phyloP scores from a whole-genome alignment of 2,888 invertebrate species.

The Sphaerophoria taeniata region DNA sequence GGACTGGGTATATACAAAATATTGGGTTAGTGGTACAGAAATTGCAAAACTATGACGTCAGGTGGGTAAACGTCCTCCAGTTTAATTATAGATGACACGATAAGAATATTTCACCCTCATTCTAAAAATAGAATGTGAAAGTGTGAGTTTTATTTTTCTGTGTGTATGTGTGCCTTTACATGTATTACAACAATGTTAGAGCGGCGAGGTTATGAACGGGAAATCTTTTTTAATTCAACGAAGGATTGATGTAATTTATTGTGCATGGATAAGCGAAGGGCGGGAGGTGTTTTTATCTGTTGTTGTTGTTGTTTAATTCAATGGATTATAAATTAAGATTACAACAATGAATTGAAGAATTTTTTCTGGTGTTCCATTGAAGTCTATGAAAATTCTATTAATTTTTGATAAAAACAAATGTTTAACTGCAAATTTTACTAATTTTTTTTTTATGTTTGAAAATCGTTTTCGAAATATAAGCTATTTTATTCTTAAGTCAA shows the following conservation, averaged over 20 bases:
- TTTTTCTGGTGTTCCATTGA: too few relatives aligned
- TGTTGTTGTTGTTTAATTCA: conserved; percentile 10
- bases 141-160: conserved; percentile 5
- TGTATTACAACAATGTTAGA: conserved; percentile 45
- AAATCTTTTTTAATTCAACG: conserved; percentile 57
- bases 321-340: conserved; percentile 30
- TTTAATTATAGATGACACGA: conserved; percentile 74
- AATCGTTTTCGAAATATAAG: too few relatives aligned
- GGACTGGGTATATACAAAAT: conserved; percentile 69
- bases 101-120: conserved; percentile 64
- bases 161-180: conserved; percentile 36
- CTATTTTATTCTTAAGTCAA: too few relatives aligned
- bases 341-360: background rate
- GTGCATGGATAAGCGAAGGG: conserved; percentile 30
- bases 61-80: conserved; percentile 78
- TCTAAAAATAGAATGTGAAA: conserved; percentile 67
- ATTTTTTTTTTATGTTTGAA: too few relatives aligned
- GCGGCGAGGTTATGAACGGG: conserved; percentile 60
- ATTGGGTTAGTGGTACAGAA: conserved; percentile 77
- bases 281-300: conserved; percentile 30
- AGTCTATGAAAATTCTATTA: too few relatives aligned
- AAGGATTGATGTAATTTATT: conserved; percentile 70
- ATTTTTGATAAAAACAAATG: too few relatives aligned
- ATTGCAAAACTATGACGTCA: conserved; percentile 77
- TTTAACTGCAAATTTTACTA: too few relatives aligned